Evolutionary conservation across 2,113 vertebrate species (phyloP).

Genomic region (Geococcyx californianus): DNA sequence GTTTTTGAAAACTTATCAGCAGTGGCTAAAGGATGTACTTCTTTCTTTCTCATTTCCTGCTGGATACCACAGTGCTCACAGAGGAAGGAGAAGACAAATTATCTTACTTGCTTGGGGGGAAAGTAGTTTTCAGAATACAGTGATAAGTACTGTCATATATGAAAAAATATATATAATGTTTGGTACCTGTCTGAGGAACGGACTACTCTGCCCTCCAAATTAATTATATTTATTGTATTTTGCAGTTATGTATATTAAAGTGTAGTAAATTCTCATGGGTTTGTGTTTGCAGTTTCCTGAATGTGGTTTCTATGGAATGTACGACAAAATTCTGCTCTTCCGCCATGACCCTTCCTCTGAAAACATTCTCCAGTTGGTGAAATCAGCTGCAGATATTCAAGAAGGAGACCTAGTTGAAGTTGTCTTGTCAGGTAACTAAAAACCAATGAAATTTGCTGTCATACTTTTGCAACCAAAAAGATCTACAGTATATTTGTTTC

Average conservation of each 20-base stretch:
- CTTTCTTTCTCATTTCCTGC: neutral
- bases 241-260: neutral
- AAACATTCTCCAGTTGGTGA: conserved; percentile 90
- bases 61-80: neutral
- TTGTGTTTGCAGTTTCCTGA: conserved; percentile 86
- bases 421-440: conserved; percentile 85
- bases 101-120: neutral
- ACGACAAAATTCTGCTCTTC: conserved; percentile 91
- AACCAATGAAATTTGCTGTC: neutral
- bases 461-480: neutral
- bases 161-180: neutral
- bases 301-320: conserved; percentile 91
- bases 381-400: conserved; percentile 85
- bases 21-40: neutral
- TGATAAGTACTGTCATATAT: neutral
- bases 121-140: neutral
- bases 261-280: conserved; percentile 24
- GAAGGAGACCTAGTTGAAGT: conserved; percentile 91
- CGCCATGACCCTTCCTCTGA: conserved; percentile 87
- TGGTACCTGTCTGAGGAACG: neutral
- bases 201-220: neutral
- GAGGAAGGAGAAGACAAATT: neutral
- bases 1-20: neutral
- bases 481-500: neutral
- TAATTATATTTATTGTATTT: neutral